Base-by-base conservation (phyloP, 1,140 invertebrate genomes). In the Gryon sp. region DNA sequence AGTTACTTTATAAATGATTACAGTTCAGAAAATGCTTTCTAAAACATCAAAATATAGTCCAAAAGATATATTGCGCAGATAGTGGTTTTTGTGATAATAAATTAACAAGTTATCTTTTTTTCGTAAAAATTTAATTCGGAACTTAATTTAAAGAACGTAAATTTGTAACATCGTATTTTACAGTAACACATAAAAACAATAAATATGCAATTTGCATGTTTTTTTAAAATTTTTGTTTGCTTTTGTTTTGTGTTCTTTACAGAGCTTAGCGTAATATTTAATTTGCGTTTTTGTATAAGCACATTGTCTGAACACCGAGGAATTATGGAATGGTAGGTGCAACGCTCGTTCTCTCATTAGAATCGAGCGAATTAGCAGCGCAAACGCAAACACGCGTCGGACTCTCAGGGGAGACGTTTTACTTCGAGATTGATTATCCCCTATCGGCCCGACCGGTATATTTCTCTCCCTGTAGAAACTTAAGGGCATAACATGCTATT, bases 391-490 rank as follows among this genome's bases (percentile, higher is more conserved):
- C 80, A 84, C 78, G 81, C 79, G 75, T 82, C 60, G 16, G 60
- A 46, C 36, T 77, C 80, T 74, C 80, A 15, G 24, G 78, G 80
- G 80, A 80, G 46, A 77, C 72, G 76, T 76, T 72, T 48, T 46
- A 68, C 48, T 52, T 69, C 73, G 46, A 86, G 86, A 87, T 87
- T 86, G 86, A 87, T 87, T 87, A 87, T 87, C 83, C 85, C 84
- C 85, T 84, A 84, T 87, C 81, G 85, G 82, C 80, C 79, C 57
- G 65, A 80, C 80, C 74, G 72, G 78, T 75, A 76, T 79, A 79
- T 82, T 84, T 83, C 80, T 79, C 79, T 79, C 77, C 63, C 73
- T 48, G 48, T 16, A 53, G 60, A 81, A 83, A 84, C 78, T 83
- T 82, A 65, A 69, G 70, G 74, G 66, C 50, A 62, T 72, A 76